Conservation (phyloP, 2,888 invertebrate species). For the Thera britannica region DNA sequence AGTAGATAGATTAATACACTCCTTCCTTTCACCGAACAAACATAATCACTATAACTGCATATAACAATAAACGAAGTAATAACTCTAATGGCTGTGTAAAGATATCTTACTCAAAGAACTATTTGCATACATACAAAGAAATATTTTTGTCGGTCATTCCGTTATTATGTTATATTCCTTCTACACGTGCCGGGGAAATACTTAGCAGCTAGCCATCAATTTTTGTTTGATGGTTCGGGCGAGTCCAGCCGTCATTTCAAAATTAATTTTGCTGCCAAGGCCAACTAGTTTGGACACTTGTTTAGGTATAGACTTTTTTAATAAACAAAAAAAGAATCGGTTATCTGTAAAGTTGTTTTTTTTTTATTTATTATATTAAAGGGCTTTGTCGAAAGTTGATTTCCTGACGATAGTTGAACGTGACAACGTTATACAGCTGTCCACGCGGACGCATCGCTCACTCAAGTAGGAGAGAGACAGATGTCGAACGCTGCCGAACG, state of each 20-base stretch:
- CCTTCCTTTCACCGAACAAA: constrained; percentile 41
- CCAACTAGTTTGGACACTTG: too few species aligned
- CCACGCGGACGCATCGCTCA: too few species aligned
- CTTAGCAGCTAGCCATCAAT: background rate
- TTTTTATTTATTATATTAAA: too few species aligned
- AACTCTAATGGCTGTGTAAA: constrained; percentile 34
- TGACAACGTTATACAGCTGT: too few species aligned
- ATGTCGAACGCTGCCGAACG: too few species aligned
- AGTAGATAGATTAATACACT: constrained; percentile 6
- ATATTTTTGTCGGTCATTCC: constrained; percentile 49
- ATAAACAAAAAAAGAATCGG: too few species aligned
- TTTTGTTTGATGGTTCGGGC: background rate
- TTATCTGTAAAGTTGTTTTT: too few species aligned
- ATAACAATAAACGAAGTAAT: constrained; percentile 34
- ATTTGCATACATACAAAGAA: constrained; percentile 59
- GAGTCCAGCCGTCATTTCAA: background rate
- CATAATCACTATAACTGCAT: constrained; percentile 43
- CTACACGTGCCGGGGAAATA: background rate
- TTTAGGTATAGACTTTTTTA: too few species aligned
- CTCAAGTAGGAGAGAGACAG: too few species aligned
- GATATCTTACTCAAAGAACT: constrained; percentile 29
- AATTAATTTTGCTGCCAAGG: background rate
- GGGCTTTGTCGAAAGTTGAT: too few species aligned
- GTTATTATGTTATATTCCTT: constrained; percentile 35
- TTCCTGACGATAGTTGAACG: too few species aligned